A percentile compares a stretch with the other conserved stretches of the same genome.
Evolutionary conservation across 2,797 vertebrate genomes (phyloP).

Genomic region (Scyliorhinus canicula): DNA sequence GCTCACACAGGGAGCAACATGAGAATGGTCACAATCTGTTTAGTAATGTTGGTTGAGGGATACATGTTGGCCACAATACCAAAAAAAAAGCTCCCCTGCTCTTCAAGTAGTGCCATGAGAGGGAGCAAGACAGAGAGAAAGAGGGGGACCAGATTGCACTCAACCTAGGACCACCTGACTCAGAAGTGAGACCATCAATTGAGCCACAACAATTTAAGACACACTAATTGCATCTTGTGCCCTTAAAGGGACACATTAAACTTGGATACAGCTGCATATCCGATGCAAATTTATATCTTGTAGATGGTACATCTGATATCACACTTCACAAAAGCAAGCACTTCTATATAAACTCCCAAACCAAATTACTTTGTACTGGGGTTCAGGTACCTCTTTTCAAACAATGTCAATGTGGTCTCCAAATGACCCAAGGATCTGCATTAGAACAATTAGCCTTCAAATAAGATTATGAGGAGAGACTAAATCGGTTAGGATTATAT

Average conservation of each 20-base stretch:
- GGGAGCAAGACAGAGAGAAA: no score
- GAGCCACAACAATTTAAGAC: background rate
- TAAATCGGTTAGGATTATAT: no score
- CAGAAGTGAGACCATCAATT: background rate
- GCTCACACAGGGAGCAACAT: background rate
- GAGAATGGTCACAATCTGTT: background rate
- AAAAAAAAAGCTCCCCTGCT: background rate
- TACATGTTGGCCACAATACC: background rate
- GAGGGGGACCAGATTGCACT: no score
- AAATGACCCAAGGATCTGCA: background rate
- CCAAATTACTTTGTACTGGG: background rate
- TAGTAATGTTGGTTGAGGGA: background rate
- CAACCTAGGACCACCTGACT: background rate
- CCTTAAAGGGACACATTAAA: background rate
- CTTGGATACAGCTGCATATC: background rate
- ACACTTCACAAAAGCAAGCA: background rate
- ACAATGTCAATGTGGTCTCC: background rate
- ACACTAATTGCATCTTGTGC: background rate
- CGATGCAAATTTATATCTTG: background rate
- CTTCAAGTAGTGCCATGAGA: background rate
- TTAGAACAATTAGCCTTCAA: background rate
- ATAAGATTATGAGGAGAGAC: no score
- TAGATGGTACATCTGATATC: background rate
- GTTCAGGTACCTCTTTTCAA: background rate
- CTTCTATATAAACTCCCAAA: background rate